Base-by-base conservation (phyloP, 2,113 vertebrate species). In the Xenus cinereus region DNA sequence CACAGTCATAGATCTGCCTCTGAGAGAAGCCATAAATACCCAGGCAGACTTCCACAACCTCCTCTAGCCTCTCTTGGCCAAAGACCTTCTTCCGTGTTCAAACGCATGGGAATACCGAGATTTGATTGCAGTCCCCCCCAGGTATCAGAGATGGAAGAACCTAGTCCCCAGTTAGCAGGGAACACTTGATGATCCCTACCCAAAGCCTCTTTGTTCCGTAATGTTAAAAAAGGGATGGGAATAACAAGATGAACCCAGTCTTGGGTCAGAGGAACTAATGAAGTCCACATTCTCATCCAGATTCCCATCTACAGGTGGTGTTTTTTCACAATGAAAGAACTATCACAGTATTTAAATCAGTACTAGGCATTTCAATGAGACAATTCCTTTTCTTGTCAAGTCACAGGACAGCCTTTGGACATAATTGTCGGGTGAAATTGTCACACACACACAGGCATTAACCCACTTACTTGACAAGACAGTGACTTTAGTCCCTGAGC, bases 11-110 rank as follows among this genome's bases (percentile, higher is more conserved):
- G 7, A 37, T n/a, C 43, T 74, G 43, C 18, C 71, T 48, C 85
- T 63, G 59, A 43, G 20, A 12, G 46, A 26, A 41, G 9, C 46
- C 62, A 6, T 27, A 1, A 56, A 68, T 12, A 26, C 17, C 32
- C 71, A 16, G 6, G 21, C 13, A n/a, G 5, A 24, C n/a, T 59
- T 14, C 37, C 60, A 68, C 23, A n/a, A 17, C 22, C 59, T 60
- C 32, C 57, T 46, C 30, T 7, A n/a, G 12, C 41, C 10, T 26
- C 26, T 46, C 37, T 39, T 14, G 32, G n/a, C 8, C 41, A 63
- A 63, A 51, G 5, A 4, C 24, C 12, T 8, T 45, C 9, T 6
- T 24, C 13, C 3, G 0, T 18, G 5, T 20, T 48, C 23, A 39
- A 4, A 28, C 5, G 6, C 18, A 9, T 17, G n/a, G 15, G 4